phyloP scores from a whole-genome alignment of 1,140 invertebrate genomes.

The Bradysia coprophila region DNA sequence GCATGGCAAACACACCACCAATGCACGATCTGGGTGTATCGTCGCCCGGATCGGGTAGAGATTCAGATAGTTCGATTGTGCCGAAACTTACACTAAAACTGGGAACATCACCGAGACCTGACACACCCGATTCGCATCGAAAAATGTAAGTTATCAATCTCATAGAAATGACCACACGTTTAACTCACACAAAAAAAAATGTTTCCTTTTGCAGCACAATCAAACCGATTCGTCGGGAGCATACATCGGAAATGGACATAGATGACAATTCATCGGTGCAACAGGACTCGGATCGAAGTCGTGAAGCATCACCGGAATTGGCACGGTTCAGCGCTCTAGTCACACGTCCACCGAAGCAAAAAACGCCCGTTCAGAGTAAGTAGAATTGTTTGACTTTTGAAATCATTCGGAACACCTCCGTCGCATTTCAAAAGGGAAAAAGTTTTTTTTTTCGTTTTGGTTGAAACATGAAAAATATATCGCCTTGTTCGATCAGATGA shows the following conservation, averaged over 20 bases:
- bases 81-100: conserved; percentile 70
- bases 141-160: not conserved
- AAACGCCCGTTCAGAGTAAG: conserved; percentile 16
- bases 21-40: not conserved
- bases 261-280: not conserved
- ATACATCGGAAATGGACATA: not conserved
- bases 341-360: conserved; percentile 52
- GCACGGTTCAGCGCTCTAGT: conserved; percentile 63
- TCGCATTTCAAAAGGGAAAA: too few relatives aligned
- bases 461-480: too few relatives aligned
- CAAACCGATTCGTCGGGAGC: not conserved
- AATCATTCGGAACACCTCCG: too few relatives aligned
- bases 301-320: conserved; percentile 56
- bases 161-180: not conserved
- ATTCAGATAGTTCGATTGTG: conserved; percentile 16
- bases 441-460: not conserved
- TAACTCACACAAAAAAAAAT: not conserved
- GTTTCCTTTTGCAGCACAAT: not conserved
- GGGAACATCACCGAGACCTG: conserved; percentile 37
- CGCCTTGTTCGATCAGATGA: too few relatives aligned
- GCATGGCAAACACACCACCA: not conserved
- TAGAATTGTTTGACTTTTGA: not conserved
- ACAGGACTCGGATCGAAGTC: not conserved
- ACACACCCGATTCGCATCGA: conserved; percentile 28
- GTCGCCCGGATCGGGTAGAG: not conserved